Conservation (phyloP, 2,113 vertebrate species). For the Noturus placidus region DNA sequence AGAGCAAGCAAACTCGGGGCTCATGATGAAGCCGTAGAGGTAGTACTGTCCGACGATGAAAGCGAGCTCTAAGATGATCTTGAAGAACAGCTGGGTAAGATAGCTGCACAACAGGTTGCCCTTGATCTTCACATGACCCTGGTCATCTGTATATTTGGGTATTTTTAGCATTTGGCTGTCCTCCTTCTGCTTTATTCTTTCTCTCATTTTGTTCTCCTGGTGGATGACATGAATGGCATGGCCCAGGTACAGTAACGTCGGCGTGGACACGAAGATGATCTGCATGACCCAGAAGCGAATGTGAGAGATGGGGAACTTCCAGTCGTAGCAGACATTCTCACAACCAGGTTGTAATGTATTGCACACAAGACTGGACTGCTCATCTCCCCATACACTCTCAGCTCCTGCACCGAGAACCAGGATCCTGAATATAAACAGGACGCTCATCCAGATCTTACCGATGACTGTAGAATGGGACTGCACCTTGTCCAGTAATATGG, state of each 20-base stretch:
- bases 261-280: conserved; percentile 94
- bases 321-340: conserved; percentile 81
- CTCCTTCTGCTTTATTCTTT: conserved; percentile 54
- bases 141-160: conserved; percentile 76
- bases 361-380: conserved; percentile 76
- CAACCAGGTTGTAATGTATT: conserved; percentile 81
- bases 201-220: conserved; percentile 83
- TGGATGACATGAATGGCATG: conserved; percentile 87
- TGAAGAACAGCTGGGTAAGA: conserved; percentile 70
- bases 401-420: conserved; percentile 77
- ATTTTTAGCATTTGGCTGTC: conserved; percentile 48
- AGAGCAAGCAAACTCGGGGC: conserved; percentile 75
- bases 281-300: conserved; percentile 91
- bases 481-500: conserved; percentile 74
- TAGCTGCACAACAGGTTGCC: conserved; percentile 76
- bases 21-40: conserved; percentile 79
- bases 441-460: conserved; percentile 82
- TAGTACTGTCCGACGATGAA: conserved; percentile 81
- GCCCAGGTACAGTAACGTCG: conserved; percentile 89
- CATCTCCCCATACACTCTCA: conserved; percentile 79
- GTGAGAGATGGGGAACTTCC: conserved; percentile 80
- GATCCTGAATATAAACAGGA: conserved; percentile 80
- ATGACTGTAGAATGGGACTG: conserved; percentile 77
- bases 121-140: conserved; percentile 72
- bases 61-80: conserved; percentile 75